These are phyloP conservation scores for Prunella strophiata DNA, from an alignment of 2,797 vertebrate genomes.

Conservation along the genomic window DNA sequence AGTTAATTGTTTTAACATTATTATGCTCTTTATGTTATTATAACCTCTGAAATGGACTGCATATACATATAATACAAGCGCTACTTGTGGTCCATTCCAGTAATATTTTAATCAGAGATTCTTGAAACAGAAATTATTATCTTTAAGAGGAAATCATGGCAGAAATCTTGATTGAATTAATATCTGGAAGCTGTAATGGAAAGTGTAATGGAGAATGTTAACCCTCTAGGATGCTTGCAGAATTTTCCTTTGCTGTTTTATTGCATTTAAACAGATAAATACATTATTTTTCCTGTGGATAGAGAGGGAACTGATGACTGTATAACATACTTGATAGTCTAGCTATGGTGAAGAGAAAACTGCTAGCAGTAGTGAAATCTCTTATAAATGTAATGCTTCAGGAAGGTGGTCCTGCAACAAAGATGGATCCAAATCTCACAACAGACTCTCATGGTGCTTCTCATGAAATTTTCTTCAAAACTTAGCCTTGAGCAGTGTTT, in stretches of 20 bases:
- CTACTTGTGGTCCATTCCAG: slow-evolving; percentile 34
- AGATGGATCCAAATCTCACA: background rate
- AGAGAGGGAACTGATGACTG: background rate
- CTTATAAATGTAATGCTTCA: background rate
- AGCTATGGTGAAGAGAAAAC: background rate
- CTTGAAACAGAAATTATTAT: slow-evolving; percentile 60
- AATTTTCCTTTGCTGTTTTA: slow-evolving; percentile 19
- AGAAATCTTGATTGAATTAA: slow-evolving; percentile 61
- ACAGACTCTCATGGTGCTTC: background rate
- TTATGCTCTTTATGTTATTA: slow-evolving; percentile 28
- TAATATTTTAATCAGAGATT: slow-evolving; percentile 59
- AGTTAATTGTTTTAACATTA: slow-evolving; percentile 47
- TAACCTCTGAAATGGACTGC: background rate
- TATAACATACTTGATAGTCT: background rate
- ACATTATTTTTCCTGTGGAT: background rate
- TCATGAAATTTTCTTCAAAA: background rate
- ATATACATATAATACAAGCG: slow-evolving; percentile 13
- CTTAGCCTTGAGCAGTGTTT: background rate
- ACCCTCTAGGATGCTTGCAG: background rate
- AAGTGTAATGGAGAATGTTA: slow-evolving; percentile 32
- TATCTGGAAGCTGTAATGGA: slow-evolving; percentile 48
- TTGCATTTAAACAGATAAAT: slow-evolving; percentile 6
- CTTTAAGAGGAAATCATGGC: slow-evolving; percentile 52
- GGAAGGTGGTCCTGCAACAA: background rate
- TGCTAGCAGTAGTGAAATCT: background rate